Percentiles rank a stretch among this genome's conserved stretches.
Conservation (phyloP, 2,888 invertebrate genomes). For the Prosapia bicincta region DNA sequence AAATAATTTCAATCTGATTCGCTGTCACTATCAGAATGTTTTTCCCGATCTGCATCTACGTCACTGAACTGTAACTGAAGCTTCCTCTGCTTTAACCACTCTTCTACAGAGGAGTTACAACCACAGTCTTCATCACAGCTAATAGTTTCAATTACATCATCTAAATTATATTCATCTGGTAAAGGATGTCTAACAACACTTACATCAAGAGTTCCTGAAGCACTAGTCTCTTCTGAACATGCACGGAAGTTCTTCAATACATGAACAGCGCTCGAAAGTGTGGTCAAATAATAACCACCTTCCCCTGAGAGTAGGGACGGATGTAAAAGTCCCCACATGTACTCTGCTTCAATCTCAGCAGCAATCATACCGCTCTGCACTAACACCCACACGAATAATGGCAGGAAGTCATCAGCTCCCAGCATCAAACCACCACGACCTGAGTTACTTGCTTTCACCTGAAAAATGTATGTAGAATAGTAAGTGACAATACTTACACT, state of each 20-base stretch:
- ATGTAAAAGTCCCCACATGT: conserved; percentile 90
- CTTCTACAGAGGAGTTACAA: background rate
- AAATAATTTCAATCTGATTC: too few species aligned
- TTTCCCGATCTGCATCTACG: background rate
- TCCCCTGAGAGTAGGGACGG: conserved; percentile 88
- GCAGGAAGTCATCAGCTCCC: conserved; percentile 87
- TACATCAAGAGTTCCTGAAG: conserved; percentile 48
- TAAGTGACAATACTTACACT: too few species aligned
- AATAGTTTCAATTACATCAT: background rate
- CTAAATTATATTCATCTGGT: background rate
- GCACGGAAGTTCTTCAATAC: conserved; percentile 69
- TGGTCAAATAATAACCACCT: conserved; percentile 92
- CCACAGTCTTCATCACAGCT: background rate
- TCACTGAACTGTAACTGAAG: too few species aligned
- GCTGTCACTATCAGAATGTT: too few species aligned
- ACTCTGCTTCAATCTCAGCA: conserved; percentile 92
- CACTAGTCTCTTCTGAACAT: conserved; percentile 34
- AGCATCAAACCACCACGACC: conserved; percentile 53
- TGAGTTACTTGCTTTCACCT: conserved; percentile 66
- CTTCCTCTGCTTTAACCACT: background rate
- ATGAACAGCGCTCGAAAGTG: conserved; percentile 88
- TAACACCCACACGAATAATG: conserved; percentile 87
- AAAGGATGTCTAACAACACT: conserved; percentile 33
- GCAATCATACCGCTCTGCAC: conserved; percentile 86
- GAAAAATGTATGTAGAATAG: too few species aligned